Conservation (phyloP, 2,888 invertebrate species). For the Phengaris alcon region DNA sequence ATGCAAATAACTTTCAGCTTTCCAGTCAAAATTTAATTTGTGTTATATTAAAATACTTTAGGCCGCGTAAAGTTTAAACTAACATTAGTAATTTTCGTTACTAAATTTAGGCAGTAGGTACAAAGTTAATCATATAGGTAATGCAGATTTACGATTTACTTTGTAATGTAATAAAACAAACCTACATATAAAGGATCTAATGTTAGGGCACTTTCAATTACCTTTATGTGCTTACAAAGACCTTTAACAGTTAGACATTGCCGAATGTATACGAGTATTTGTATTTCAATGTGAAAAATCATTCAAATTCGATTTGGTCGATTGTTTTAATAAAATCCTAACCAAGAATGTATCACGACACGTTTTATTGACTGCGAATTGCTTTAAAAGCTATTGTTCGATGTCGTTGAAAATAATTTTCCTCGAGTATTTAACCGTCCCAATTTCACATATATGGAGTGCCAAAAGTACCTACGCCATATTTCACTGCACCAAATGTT, state of each 20-base stretch:
- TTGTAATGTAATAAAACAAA: background rate
- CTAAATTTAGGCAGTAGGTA: background rate
- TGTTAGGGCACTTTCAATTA: background rate
- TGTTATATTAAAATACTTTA: background rate
- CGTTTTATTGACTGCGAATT: no score
- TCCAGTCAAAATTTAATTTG: conserved; percentile 33
- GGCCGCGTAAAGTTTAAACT: background rate
- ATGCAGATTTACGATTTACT: background rate
- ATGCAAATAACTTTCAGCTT: conserved; percentile 23
- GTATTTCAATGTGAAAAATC: background rate
- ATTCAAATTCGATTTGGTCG: background rate
- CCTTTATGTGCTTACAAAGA: conserved; percentile 1
- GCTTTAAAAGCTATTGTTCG: no score
- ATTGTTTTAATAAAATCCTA: background rate
- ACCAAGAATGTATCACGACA: no score
- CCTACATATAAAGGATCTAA: background rate
- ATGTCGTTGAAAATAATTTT: no score
- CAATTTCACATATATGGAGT: no score
- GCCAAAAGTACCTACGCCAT: no score
- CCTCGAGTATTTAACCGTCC: no score
- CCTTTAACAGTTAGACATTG: background rate
- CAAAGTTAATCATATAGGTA: no score
- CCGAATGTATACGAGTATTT: background rate
- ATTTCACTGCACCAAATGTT: no score
- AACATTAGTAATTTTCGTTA: background rate